These are phyloP conservation scores for Calliscelio sp. DNA, from an alignment of 2,888 invertebrate species.

Conservation along the genomic window DNA sequence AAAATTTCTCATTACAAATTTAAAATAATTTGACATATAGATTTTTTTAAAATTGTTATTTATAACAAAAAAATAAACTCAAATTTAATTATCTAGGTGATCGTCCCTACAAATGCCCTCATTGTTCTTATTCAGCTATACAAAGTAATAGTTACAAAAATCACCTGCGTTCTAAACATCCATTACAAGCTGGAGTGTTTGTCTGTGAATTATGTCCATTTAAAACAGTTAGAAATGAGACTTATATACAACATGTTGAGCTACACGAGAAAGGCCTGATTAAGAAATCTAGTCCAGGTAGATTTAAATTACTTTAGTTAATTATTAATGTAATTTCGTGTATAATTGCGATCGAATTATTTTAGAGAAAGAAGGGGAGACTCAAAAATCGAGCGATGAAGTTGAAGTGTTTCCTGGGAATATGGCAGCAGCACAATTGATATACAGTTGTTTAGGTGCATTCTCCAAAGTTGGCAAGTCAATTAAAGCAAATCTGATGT, in stretches of 20 bases:
- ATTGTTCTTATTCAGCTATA: conserved; percentile 90
- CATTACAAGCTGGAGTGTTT: conserved; percentile 86
- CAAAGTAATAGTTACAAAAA: conserved; percentile 90
- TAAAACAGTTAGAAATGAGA: conserved; percentile 87
- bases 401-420: conserved; percentile 85
- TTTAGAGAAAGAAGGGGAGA: conserved; percentile 30
- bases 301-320: conserved; percentile 76
- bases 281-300: conserved; percentile 79
- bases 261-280: conserved; percentile 87
- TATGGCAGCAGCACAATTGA: conserved; percentile 85
- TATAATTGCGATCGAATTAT: neutral
- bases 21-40: too few relatives aligned
- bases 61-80: too few relatives aligned
- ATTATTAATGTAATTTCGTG: too few relatives aligned
- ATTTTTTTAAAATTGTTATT: too few relatives aligned
- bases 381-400: conserved; percentile 77
- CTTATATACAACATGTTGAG: conserved; percentile 87
- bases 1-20: too few relatives aligned
- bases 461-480: conserved; percentile 83
- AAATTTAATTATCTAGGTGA: conserved; percentile 81
- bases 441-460: conserved; percentile 84
- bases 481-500: conserved; percentile 84
- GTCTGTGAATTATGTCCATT: conserved; percentile 87
- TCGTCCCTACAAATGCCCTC: conserved; percentile 89
- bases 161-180: conserved; percentile 88